Conservation (phyloP, 2,113 vertebrate species). For the Oophaga pumilio region DNA sequence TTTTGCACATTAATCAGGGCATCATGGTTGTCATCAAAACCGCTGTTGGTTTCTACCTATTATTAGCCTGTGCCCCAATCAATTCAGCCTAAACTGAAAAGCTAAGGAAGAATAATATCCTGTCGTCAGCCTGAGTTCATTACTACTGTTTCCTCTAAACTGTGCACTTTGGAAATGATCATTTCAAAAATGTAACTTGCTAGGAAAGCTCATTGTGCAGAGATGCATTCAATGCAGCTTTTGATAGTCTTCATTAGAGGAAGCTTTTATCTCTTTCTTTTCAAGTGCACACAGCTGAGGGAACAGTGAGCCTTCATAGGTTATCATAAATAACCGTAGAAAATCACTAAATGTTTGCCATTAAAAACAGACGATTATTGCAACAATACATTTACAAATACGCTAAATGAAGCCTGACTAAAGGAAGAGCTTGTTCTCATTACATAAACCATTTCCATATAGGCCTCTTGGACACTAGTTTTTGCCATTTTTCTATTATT, state of each 20-base stretch:
- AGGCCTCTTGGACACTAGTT: background rate
- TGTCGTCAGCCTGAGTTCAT: background rate
- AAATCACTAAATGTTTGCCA: slow-evolving; percentile 9
- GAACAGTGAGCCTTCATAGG: slow-evolving; percentile 20
- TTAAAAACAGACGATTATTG: background rate
- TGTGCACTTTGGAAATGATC: slow-evolving; percentile 18
- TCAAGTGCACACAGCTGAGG: slow-evolving; percentile 31
- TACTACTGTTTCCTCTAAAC: slow-evolving; percentile 18
- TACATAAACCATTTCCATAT: background rate
- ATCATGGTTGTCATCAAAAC: background rate
- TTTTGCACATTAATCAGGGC: background rate
- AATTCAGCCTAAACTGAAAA: background rate
- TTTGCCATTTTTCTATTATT: background rate
- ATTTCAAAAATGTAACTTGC: slow-evolving; percentile 25
- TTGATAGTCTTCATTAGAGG: slow-evolving; percentile 19
- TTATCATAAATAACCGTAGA: slow-evolving; percentile 19
- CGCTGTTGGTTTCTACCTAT: background rate
- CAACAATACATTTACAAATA: slow-evolving; percentile 17
- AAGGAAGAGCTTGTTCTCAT: background rate
- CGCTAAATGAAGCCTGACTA: background rate
- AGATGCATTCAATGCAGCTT: slow-evolving; percentile 30
- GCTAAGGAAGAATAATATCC: background rate
- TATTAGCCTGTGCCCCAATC: slow-evolving; percentile 9
- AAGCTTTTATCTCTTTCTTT: slow-evolving; percentile 20
- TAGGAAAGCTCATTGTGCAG: background rate